Evolutionary conservation across 2,888 invertebrate species (phyloP).

Genomic region (Mesorhabditis spiculigera): DNA sequence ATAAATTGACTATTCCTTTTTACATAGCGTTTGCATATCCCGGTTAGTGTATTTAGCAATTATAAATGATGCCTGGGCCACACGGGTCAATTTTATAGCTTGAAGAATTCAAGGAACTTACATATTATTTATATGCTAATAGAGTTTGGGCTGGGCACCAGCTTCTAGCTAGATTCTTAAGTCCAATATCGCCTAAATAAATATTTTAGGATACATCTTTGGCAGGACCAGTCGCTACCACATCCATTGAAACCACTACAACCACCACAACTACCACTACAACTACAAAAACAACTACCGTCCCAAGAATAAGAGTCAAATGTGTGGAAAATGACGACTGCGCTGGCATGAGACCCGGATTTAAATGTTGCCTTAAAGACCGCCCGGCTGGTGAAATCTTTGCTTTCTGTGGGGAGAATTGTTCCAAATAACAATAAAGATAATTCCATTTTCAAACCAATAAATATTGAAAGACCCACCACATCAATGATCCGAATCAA

Average conservation of each 20-base stretch:
- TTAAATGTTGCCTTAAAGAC: slow-evolving; percentile 1
- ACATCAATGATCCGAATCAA: slow-evolving; percentile 58
- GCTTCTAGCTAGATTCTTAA: too few relatives aligned
- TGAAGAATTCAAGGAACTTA: too few relatives aligned
- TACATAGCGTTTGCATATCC: too few relatives aligned
- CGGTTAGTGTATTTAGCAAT: too few relatives aligned
- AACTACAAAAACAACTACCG: not conserved
- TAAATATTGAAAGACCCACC: slow-evolving; percentile 28
- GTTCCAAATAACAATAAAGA: not conserved
- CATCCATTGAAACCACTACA: not conserved
- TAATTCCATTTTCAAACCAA: not conserved
- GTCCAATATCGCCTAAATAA: too few relatives aligned
- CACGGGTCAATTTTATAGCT: too few relatives aligned
- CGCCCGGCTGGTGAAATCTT: not conserved
- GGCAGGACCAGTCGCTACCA: too few relatives aligned
- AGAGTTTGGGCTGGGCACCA: too few relatives aligned
- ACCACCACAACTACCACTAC: not conserved
- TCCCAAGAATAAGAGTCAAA: not conserved
- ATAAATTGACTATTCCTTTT: too few relatives aligned
- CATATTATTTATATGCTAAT: too few relatives aligned
- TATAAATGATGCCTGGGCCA: too few relatives aligned
- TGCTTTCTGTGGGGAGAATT: slow-evolving; percentile 1
- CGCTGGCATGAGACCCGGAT: not conserved
- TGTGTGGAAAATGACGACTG: slow-evolving; percentile 1
- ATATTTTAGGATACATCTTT: too few relatives aligned